Evolutionary conservation across 37 sponge, comb jelly and placozoan genomes (phyloP).

Genomic region (Oopsacas minuta): DNA sequence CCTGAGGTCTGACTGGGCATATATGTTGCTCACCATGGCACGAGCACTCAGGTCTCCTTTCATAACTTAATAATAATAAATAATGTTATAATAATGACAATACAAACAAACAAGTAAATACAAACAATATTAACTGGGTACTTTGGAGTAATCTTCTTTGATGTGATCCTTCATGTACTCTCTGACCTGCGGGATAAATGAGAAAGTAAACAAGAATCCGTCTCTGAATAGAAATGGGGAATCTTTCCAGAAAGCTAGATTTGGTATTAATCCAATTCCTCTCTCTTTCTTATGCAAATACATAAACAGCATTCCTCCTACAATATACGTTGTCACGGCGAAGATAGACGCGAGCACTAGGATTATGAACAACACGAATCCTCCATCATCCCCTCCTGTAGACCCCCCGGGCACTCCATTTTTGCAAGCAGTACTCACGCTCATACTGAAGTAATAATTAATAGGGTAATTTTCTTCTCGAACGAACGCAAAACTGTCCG

Average conservation of each 20-base stretch:
- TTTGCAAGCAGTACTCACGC: not conserved
- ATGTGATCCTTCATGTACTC: too few species aligned
- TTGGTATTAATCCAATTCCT: slow-evolving; percentile 51
- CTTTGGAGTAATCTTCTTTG: not conserved
- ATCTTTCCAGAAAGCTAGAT: slow-evolving; percentile 52
- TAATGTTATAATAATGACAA: too few species aligned
- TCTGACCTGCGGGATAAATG: not conserved
- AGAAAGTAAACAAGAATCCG: slow-evolving; percentile 5
- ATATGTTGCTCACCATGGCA: too few species aligned
- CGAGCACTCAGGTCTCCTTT: too few species aligned
- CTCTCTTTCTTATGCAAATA: slow-evolving; percentile 38
- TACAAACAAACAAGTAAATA: not conserved
- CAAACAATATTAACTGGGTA: not conserved
- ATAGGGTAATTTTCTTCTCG: not conserved
- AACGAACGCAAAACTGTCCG: not conserved
- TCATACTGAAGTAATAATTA: not conserved
- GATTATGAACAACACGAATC: not conserved
- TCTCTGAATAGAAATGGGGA: slow-evolving; percentile 51
- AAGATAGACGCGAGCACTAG: not conserved
- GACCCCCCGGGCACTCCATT: not conserved
- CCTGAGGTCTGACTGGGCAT: too few species aligned
- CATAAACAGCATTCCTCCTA: slow-evolving; percentile 37
- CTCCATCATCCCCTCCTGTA: not conserved
- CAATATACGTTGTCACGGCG: slow-evolving; percentile 31
- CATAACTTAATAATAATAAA: too few species aligned